Evolutionary conservation across 1,140 invertebrate genomes (phyloP), one percentile per base, ranked within the genome.

Genomic region (Tenebrio molitor): DNA sequence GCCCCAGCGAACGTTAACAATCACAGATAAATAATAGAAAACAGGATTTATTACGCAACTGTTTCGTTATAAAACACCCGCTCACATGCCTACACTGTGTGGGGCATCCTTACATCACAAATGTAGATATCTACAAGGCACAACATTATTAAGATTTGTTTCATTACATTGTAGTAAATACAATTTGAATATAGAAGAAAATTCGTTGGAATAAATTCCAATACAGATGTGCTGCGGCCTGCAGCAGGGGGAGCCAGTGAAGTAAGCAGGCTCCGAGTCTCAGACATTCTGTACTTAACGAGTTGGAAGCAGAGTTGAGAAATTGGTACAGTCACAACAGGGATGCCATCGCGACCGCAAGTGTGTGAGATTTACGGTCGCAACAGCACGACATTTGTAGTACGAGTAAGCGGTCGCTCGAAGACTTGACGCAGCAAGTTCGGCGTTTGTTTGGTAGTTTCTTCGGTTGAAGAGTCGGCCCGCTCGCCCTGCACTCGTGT

Each of bases 61-160:
- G 29, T 33, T 33, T n/a, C n/a, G n/a, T 5, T 33, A 33, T 33
- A 50, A 14, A 50, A 50, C 17, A 50, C n/a, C 19, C 17, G 44
- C 44, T 58, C 50, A 29, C 19, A 53, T 29, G 19, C 44, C 46
- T 29, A 25, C 21, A 58, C n/a, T n/a, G 44, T 58, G 23, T 14
- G 23, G 50, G 50, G 23, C 23, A 33, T 58, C 50, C 2, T 21
- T 29, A 29, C 23, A 58, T 58, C 50, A 58, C 50, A 58, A 58
- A 50, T 50, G 50, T 58, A 58, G 50, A 58, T 58, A 58, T 58
- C 15, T 58, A 29, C 50, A 29, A 58, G 21, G 23, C 2, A 29
- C 21, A 25, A 14, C 12, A 58, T 58, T 53, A 46, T 53, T 58
- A 58, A 58, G 50, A 58, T 58, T 58, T 58, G 23, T 46, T 46